These are phyloP conservation scores for Chromobotia macracanthus DNA, from an alignment of 2,797 vertebrate genomes.

Conservation along the genomic window DNA sequence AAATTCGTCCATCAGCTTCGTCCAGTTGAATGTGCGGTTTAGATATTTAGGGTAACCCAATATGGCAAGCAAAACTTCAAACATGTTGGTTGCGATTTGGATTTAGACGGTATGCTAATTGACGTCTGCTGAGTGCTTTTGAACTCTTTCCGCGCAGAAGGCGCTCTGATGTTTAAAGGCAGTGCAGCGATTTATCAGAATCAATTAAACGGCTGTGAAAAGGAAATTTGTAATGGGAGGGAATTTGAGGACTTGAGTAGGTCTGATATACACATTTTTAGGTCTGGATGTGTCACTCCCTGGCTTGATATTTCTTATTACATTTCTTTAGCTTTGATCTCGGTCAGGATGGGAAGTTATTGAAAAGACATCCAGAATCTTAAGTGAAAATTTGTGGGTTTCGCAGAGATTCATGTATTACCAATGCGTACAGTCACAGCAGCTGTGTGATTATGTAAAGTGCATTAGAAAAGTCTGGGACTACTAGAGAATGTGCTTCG, in stretches of 20 bases:
- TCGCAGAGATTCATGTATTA: constrained; percentile 23
- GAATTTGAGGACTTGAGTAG: not conserved
- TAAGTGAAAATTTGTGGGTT: not conserved
- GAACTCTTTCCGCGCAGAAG: constrained; percentile 8
- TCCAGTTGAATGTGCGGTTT: not conserved
- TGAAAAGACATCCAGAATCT: not conserved
- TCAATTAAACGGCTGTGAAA: not conserved
- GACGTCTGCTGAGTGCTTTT: constrained; percentile 1
- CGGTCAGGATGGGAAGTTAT: not conserved
- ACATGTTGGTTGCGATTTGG: not conserved
- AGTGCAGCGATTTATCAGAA: constrained; percentile 18
- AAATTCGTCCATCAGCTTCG: no score
- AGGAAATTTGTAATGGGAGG: constrained; percentile 11
- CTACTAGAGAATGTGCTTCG: not conserved
- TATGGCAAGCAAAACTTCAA: not conserved
- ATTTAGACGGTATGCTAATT: not conserved
- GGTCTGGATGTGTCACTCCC: constrained; percentile 23
- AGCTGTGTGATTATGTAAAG: not conserved
- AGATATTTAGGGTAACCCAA: not conserved
- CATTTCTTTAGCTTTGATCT: constrained; percentile 35
- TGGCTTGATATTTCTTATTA: not conserved
- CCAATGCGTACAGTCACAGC: constrained; percentile 13
- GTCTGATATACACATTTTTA: not conserved
- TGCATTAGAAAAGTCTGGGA: not conserved
- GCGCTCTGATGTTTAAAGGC: constrained; percentile 19